These are phyloP conservation scores for Cheiracanthium punctorium DNA, from an alignment of 2,888 invertebrate species.

Conservation along the genomic window DNA sequence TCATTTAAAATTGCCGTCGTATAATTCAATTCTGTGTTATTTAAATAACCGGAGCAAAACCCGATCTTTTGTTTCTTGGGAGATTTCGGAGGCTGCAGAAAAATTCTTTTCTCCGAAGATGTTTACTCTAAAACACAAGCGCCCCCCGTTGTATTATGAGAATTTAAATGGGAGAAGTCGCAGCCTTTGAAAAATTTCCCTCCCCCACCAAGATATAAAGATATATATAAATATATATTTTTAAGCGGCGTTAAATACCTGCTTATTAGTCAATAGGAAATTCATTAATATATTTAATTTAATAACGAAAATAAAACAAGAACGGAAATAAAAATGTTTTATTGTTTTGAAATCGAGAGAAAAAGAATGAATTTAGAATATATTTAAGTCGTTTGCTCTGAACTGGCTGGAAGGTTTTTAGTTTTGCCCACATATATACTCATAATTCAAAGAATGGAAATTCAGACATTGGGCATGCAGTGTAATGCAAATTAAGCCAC, in stretches of 20 bases:
- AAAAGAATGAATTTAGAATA: neutral
- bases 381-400: neutral
- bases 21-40: slow-evolving; percentile 2
- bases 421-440: neutral
- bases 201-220: neutral
- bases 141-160: neutral
- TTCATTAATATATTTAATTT: slow-evolving; percentile 1
- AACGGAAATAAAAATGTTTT: neutral
- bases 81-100: neutral
- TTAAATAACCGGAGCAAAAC: neutral
- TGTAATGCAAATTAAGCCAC: neutral
- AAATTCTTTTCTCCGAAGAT: neutral
- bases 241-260: neutral
- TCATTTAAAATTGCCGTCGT: neutral
- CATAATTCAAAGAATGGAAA: neutral
- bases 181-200: neutral
- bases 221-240: no score
- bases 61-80: slow-evolving; percentile 8
- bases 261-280: neutral
- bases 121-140: neutral
- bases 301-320: neutral
- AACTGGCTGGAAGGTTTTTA: neutral
- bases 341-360: neutral
- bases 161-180: neutral
- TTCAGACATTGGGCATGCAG: neutral